Evolutionary conservation across 2,113 vertebrate species (phyloP).

Genomic region (Cryptotis parvus): DNA sequence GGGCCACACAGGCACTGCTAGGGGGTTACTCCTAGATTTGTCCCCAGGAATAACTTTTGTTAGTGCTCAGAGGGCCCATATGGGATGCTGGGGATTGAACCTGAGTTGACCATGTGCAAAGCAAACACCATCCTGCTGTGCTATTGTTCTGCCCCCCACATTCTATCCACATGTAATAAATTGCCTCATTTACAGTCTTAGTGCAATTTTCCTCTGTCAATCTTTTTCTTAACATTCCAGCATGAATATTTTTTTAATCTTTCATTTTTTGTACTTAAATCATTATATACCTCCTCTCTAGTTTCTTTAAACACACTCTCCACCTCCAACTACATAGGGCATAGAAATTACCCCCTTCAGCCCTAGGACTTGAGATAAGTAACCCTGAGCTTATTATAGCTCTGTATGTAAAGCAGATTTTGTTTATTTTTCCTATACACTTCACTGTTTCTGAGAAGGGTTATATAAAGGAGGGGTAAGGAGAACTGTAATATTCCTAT

Average conservation of each 20-base stretch:
- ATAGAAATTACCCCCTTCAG: background rate
- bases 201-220: background rate
- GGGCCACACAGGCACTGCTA: background rate
- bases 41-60: too few species aligned
- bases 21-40: background rate
- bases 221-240: background rate
- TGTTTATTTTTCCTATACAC: background rate
- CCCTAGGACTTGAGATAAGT: background rate
- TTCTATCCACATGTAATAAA: too few species aligned
- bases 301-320: background rate
- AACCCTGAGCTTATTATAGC: background rate
- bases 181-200: conserved; percentile 3
- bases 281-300: background rate
- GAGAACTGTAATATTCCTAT: background rate
- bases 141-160: too few species aligned
- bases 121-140: too few species aligned
- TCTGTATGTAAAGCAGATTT: conserved; percentile 8
- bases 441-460: background rate
- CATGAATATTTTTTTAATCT: background rate
- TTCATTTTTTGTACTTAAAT: background rate
- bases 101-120: too few species aligned
- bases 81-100: too few species aligned
- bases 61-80: too few species aligned
- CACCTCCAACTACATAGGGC: background rate
- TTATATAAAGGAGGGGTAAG: background rate